Evolutionary conservation across 1,140 invertebrate species (phyloP), one percentile per base, ranked within the genome.

Genomic region (Saccostrea cuccullata): DNA sequence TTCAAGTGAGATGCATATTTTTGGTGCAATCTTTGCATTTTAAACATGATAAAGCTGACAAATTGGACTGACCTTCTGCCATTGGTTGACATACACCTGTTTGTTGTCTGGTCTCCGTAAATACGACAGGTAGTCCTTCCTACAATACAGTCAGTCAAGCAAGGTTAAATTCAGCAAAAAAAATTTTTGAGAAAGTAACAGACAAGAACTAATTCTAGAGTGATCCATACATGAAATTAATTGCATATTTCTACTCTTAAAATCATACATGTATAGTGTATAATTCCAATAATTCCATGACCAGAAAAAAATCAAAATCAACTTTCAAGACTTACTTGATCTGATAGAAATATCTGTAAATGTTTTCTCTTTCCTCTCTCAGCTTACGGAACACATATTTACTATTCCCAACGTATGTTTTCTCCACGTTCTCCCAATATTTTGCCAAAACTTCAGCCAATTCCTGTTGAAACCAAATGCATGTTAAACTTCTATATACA

Each of bases 391-490:
- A 95, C 13, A 94, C 92, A 89, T 92, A 83, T 90, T 95, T 95
- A 47, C 91, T 90, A 87, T 93, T 93, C 26, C 90, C 89, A 23
- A 95, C 91, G 89, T 95, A 95, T 13, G 90, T 90, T 23, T 92
- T 92, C 85, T 95, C 94, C 64, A 94, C 89, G 56, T 91, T 89
- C 84, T 95, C 94, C 94, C 94, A 95, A 85, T 94, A 92, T n/a
- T 91, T 73, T 47, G 92, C 91, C 36, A 95, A 86, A 26, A 94
- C 90, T 58, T 91, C 90, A 20, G 94, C 92, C 83, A 95, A 64
- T 20, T 93, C 91, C 94, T 95, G 90, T 15, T 90, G 86, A 83
- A 73, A 83, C 15, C 9, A 12, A 70, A 87, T 9, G 47, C 30
- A 0, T 36, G 30, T 0, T 36, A 3, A 47, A 47, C 5, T 9